Conservation (phyloP, 2,888 invertebrate genomes). For the Brenthis daphne region DNA sequence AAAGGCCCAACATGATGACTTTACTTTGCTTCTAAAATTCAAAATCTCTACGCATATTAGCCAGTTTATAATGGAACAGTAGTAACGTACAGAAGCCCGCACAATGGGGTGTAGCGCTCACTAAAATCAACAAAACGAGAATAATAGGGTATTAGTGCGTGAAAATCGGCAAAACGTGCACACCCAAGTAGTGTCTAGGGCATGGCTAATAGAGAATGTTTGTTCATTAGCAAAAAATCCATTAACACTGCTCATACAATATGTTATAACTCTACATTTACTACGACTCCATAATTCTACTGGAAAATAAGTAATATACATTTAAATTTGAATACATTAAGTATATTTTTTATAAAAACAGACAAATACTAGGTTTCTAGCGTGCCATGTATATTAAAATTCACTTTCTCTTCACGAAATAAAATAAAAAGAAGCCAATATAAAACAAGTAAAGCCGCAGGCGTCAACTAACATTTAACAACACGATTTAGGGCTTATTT, state of each 20-base stretch:
- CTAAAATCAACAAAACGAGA: constrained; percentile 54
- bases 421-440: too few species aligned
- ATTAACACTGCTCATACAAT: not conserved
- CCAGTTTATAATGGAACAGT: constrained; percentile 45
- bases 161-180: constrained; percentile 62
- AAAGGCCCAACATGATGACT: constrained; percentile 41
- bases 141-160: constrained; percentile 58
- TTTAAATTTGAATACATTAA: too few species aligned
- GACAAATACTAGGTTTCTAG: too few species aligned
- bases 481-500: too few species aligned
- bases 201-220: constrained; percentile 55
- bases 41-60: constrained; percentile 50
- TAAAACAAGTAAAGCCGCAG: too few species aligned
- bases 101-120: constrained; percentile 55
- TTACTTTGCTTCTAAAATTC: constrained; percentile 35
- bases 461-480: too few species aligned
- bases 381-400: too few species aligned
- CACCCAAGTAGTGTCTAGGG: constrained; percentile 65
- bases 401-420: too few species aligned
- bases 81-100: constrained; percentile 48
- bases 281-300: too few species aligned
- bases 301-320: too few species aligned
- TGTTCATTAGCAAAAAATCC: constrained; percentile 38
- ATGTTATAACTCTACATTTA: not conserved
- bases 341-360: too few species aligned